These are phyloP conservation scores for Crossocerus cetratus DNA, from an alignment of 2,888 invertebrate genomes.

Conservation along the genomic window DNA sequence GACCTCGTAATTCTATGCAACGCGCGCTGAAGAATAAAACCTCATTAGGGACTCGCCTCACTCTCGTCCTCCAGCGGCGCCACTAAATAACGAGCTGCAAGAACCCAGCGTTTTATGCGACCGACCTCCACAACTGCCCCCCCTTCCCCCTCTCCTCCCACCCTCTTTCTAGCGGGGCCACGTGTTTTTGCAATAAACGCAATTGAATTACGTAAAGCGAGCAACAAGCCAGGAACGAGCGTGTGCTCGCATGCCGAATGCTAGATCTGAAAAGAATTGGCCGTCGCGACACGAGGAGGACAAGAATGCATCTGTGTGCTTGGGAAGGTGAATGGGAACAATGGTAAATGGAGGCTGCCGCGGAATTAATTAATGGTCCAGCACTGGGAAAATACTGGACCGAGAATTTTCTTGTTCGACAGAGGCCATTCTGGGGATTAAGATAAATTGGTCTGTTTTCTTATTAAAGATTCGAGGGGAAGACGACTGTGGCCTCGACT, in stretches of 20 bases:
- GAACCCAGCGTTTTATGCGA: constrained; percentile 4
- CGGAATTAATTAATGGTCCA: too few species aligned
- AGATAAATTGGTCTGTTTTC: too few species aligned
- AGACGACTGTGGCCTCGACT: too few species aligned
- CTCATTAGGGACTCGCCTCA: constrained; percentile 10
- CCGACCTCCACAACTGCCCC: background rate
- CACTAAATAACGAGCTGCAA: background rate
- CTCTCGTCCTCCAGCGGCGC: background rate
- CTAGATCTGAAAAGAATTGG: background rate
- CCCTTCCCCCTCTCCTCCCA: background rate
- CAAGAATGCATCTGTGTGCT: background rate
- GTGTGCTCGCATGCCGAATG: background rate
- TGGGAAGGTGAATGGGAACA: too few species aligned
- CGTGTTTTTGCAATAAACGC: constrained; percentile 28
- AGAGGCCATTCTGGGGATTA: too few species aligned
- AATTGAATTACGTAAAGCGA: constrained; percentile 14
- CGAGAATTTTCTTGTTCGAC: too few species aligned
- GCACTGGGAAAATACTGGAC: too few species aligned
- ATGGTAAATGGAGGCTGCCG: too few species aligned
- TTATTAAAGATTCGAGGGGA: too few species aligned
- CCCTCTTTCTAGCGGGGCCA: background rate
- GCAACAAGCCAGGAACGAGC: background rate
- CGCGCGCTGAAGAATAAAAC: constrained; percentile 10
- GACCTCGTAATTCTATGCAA: constrained; percentile 8
- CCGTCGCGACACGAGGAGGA: background rate